These are phyloP conservation scores for Stomatorhinus ivindoensis DNA, from an alignment of 2,113 vertebrate species.

Conservation along the genomic window DNA sequence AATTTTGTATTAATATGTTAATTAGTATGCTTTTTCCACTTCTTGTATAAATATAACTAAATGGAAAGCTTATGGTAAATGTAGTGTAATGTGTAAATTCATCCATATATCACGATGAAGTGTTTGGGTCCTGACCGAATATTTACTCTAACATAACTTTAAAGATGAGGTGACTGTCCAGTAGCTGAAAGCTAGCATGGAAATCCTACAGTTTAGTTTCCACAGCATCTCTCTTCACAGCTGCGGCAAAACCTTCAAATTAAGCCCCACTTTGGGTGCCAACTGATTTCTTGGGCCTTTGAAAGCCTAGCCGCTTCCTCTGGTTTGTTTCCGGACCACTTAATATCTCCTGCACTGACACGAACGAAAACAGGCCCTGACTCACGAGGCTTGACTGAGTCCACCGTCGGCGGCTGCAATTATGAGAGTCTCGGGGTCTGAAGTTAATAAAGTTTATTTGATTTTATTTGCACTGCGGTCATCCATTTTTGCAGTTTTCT, in stretches of 20 bases:
- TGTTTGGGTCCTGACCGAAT: background rate
- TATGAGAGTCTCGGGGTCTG: background rate
- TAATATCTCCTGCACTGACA: constrained; percentile 40
- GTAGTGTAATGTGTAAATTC: background rate
- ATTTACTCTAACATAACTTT: background rate
- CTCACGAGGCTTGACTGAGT: constrained; percentile 55
- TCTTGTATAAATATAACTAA: background rate
- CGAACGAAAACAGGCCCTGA: constrained; percentile 60
- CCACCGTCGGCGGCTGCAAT: constrained; percentile 25
- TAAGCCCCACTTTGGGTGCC: background rate
- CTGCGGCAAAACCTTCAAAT: background rate
- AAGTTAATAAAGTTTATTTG: constrained; percentile 5
- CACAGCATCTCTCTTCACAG: background rate
- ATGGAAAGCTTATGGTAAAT: background rate
- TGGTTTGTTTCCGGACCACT: constrained; percentile 43
- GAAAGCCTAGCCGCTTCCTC: constrained; percentile 75
- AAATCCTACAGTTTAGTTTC: background rate
- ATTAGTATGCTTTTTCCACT: background rate
- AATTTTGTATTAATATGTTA: background rate
- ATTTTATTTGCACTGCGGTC: constrained; percentile 1
- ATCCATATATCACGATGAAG: background rate
- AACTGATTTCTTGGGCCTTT: constrained; percentile 25
- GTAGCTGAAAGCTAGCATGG: background rate
- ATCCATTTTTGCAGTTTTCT: background rate
- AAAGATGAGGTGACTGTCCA: background rate